A percentile compares a stretch with the other conserved stretches of the same genome.
Conservation (phyloP, 2,113 vertebrate genomes). For the Athene cunicularia region DNA sequence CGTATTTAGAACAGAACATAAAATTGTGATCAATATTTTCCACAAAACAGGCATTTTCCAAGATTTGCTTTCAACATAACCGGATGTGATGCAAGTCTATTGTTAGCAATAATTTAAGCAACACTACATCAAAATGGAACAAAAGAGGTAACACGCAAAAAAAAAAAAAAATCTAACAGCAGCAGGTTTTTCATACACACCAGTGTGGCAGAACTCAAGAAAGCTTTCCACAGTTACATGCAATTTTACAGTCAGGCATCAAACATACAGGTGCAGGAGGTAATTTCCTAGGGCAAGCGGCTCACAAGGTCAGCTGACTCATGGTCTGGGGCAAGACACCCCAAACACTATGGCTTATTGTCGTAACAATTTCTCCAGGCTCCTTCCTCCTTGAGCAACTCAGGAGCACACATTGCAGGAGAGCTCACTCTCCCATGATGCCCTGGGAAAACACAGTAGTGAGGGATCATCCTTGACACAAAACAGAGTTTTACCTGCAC, state of each 20-base stretch:
- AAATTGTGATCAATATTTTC: not conserved
- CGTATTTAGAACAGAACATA: not conserved
- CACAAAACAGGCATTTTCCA: not conserved
- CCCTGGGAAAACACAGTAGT: not conserved
- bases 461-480: not conserved
- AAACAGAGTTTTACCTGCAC: not conserved
- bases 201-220: not conserved
- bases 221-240: not conserved
- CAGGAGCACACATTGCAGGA: not conserved
- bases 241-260: not conserved
- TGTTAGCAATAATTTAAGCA: not conserved
- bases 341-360: rapidly evolving
- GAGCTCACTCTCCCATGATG: not conserved
- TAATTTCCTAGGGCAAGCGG: not conserved
- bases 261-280: not conserved
- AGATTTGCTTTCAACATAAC: not conserved
- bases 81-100: not conserved
- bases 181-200: not conserved
- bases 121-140: not conserved
- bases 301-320: not conserved
- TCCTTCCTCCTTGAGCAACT: not conserved
- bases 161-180: not conserved
- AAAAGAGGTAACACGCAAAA: not conserved
- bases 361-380: not conserved
- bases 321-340: not conserved